Base-by-base conservation (phyloP, 2,888 invertebrate genomes). In the Erebia epiphron region DNA sequence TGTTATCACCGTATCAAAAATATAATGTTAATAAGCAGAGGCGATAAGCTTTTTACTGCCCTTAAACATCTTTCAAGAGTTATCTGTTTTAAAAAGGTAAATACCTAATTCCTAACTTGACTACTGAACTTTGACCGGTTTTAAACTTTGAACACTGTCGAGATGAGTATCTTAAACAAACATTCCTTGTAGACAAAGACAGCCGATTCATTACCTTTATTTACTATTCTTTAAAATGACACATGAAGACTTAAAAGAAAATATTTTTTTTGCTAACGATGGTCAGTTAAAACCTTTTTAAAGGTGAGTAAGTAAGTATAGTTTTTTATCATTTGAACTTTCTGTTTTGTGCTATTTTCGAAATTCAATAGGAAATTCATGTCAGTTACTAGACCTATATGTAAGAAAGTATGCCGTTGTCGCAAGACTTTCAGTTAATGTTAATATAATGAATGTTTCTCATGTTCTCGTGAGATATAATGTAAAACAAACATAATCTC, bases 141-240 rank as follows among this genome's bases (percentile, higher is more conserved):
- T 54, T 70, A 54, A 35, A 35, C 35, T 35, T 35, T 35, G 35
- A 35, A 66, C 16, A 54, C 35, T 49, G 49, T 65, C 18, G 46
- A 66, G 70, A 72, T 74, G n/a, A 64, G 18, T 72, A 72, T 72
- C 74, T 70, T n/a, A 66, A 68, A 52, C 63, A 68, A 64, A 58
- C 58, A 63, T 70, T 63, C 35, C 58, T 63, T 58, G 50, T 70
- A 68, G 70, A 72, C 68, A 74, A 72, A 68, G 26, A 41, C 49
- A 26, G 26, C 58, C 43, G 26, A 46, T 46, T 61, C 57, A 56
- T 69, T 58, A 68, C n/a, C 35, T 70, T 57, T 64, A 26, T 70
- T 57, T 64, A 26, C 16, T 50, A 65, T 71, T 68, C 57, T 68
- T 71, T 50, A 69, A 67, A 65, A 50, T n/a, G n/a, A 7, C 50